phyloP scores from a whole-genome alignment of 1,140 invertebrate species.

The Drosophila sechellia region DNA sequence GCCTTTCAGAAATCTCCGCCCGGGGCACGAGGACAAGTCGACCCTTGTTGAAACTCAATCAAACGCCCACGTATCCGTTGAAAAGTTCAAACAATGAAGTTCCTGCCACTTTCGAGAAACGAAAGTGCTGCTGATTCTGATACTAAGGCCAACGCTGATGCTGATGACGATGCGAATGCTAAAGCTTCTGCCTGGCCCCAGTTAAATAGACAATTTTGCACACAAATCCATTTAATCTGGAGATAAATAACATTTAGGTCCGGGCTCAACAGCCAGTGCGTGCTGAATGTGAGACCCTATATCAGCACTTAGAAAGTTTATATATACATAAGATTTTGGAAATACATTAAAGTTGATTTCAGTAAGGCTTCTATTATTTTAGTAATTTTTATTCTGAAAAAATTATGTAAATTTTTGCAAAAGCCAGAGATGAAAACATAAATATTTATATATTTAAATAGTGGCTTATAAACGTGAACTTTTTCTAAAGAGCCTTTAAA shows the following conservation, averaged over 20 bases:
- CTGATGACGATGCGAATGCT: conserved; percentile 55
- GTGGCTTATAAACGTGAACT: no score
- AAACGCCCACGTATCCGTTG: conserved; percentile 65
- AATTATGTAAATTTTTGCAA: no score
- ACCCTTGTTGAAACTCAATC: conserved; percentile 66
- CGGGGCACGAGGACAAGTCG: conserved; percentile 13
- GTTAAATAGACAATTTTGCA: conserved; percentile 82
- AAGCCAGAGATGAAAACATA: no score
- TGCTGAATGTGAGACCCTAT: conserved; percentile 16
- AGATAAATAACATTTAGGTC: conserved; percentile 78
- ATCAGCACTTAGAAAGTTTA: conserved; percentile 12
- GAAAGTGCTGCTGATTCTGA: conserved; percentile 37
- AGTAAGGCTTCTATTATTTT: no score
- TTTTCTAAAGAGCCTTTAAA: no score
- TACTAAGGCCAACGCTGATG: conserved; percentile 17
- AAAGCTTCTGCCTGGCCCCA: conserved; percentile 23
- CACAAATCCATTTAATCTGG: conserved; percentile 82
- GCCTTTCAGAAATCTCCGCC: conserved; percentile 21
- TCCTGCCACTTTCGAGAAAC: conserved; percentile 34
- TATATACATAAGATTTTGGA: not conserved
- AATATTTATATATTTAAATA: no score
- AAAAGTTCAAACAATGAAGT: conserved; percentile 81
- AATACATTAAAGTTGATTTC: no score
- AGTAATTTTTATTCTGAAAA: no score
- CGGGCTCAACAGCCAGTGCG: conserved; percentile 20